Conservation (phyloP, 2,113 vertebrate genomes). For the Canis aureus region DNA sequence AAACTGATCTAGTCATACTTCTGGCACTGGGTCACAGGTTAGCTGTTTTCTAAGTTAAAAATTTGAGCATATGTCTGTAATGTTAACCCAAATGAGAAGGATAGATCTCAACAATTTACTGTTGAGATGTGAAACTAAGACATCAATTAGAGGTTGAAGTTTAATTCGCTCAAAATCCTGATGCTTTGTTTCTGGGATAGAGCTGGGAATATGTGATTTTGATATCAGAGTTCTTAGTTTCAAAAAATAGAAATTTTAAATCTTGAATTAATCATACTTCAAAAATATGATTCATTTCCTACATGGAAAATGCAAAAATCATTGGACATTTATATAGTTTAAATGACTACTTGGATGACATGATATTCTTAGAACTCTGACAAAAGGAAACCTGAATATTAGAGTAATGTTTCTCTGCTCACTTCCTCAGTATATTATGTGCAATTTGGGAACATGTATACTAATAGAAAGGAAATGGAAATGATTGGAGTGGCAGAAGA, state of each 20-base stretch:
- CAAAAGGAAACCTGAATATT: neutral
- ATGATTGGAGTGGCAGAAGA: neutral
- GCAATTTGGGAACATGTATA: neutral
- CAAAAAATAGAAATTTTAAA: constrained; percentile 41
- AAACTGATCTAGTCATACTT: neutral
- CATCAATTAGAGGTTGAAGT: neutral
- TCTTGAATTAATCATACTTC: constrained; percentile 22
- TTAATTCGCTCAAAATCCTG: constrained; percentile 13
- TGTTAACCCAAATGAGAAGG: neutral
- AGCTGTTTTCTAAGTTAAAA: constrained; percentile 42
- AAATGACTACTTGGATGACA: constrained; percentile 3
- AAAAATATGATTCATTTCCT: constrained; percentile 45
- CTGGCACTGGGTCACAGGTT: neutral
- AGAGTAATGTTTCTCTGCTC: neutral
- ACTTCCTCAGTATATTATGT: neutral
- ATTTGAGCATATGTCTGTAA: neutral
- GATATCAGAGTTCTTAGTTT: constrained; percentile 30
- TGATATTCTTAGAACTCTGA: neutral
- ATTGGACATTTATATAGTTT: constrained; percentile 1
- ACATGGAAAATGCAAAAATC: neutral
- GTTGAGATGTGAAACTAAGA: neutral
- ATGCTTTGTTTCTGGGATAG: neutral
- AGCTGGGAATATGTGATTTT: neutral
- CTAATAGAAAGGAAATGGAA: constrained; percentile 11
- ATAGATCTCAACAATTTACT: neutral